Conservation (phyloP, 2,113 vertebrate genomes). For the Hydrochoerus hydrochaeris region DNA sequence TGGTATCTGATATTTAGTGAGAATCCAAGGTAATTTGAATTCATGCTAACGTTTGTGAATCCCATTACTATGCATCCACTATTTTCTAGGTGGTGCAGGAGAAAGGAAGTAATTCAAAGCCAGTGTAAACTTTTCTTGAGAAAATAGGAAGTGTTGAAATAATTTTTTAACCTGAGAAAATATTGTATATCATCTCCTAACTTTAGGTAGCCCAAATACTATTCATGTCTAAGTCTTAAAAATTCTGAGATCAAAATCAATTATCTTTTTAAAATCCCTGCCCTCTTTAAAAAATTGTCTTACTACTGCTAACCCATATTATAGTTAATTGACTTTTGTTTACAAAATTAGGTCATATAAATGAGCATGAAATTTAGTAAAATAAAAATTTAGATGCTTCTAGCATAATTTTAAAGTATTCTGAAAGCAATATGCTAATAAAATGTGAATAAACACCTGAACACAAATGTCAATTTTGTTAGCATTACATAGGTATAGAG, state of each 20-base stretch:
- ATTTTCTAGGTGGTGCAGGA: background rate
- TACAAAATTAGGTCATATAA: background rate
- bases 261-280: background rate
- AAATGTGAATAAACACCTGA: background rate
- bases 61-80: background rate
- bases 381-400: background rate
- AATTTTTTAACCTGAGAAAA: constrained; percentile 8
- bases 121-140: constrained; percentile 16
- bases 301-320: background rate
- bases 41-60: background rate
- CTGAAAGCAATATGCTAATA: background rate
- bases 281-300: background rate
- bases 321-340: background rate
- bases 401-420: constrained; percentile 14
- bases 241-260: background rate
- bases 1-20: background rate
- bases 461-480: background rate
- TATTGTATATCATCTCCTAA: constrained; percentile 29
- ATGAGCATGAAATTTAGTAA: constrained; percentile 6
- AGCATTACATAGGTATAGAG: background rate
- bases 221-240: background rate
- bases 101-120: background rate
- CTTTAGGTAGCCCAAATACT: background rate
- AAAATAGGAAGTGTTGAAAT: background rate
- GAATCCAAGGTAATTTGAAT: background rate